Conservation (phyloP, 2,797 vertebrate species). For the Oreochromis grahami region DNA sequence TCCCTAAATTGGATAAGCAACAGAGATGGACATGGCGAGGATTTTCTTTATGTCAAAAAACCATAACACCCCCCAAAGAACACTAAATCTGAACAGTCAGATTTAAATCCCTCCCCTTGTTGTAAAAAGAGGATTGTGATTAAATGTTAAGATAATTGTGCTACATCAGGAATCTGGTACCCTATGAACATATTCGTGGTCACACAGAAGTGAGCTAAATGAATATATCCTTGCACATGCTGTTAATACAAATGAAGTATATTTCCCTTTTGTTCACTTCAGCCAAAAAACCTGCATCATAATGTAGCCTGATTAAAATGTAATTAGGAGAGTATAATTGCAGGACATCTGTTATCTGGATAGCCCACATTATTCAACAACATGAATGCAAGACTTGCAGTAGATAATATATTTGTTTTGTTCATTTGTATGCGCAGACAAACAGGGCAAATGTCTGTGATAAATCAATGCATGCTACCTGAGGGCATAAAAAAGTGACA, state of each 20-base stretch:
- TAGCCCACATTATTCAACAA: conserved; percentile 43
- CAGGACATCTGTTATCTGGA: conserved; percentile 66
- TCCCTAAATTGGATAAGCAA: neutral
- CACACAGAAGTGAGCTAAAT: neutral
- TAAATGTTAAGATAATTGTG: neutral
- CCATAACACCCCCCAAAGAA: neutral
- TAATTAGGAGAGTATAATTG: conserved; percentile 67
- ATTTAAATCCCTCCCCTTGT: neutral
- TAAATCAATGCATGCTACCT: conserved; percentile 1
- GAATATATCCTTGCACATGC: neutral
- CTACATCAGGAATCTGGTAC: neutral
- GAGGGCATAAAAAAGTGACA: neutral
- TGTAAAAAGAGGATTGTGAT: neutral
- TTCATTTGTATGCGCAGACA: neutral
- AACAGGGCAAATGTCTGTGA: neutral
- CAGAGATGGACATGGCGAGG: neutral
- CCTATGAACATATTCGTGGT: neutral
- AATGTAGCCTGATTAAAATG: conserved; percentile 64
- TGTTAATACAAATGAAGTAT: conserved; percentile 31
- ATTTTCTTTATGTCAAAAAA: neutral
- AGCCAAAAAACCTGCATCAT: conserved; percentile 52
- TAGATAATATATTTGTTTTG: conserved; percentile 5
- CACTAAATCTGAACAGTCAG: neutral
- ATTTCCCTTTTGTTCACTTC: conserved; percentile 31
- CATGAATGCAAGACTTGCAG: conserved; percentile 5